Evolutionary conservation across 2,113 vertebrate species (phyloP).

Genomic region (Megaceryle maxima): DNA sequence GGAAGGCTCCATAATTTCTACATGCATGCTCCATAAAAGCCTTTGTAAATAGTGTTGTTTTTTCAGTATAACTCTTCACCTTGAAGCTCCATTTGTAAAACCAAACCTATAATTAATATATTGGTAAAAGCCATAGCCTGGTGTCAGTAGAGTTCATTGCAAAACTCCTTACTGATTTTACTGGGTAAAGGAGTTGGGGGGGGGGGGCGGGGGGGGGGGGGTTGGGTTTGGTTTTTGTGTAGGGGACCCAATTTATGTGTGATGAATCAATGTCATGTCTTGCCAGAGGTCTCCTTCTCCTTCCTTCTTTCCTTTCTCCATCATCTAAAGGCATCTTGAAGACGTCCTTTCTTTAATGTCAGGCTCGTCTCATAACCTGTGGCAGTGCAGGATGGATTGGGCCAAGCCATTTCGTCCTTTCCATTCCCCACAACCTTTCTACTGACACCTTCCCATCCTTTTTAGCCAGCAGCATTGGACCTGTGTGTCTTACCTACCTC

Average conservation of each 20-base stretch:
- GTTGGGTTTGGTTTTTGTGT: background rate
- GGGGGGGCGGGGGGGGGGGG: background rate
- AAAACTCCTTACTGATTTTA: conserved; percentile 54
- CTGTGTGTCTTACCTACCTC: background rate
- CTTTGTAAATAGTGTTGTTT: conserved; percentile 11
- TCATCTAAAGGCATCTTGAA: background rate
- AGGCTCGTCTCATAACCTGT: background rate
- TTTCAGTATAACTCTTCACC: background rate
- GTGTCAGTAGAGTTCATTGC: conserved; percentile 61
- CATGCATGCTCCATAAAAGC: background rate
- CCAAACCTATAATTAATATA: conserved; percentile 35
- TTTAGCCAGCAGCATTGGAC: background rate
- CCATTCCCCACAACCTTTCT: background rate
- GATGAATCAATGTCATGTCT: background rate
- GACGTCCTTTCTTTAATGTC: background rate
- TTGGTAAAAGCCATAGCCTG: conserved; percentile 61
- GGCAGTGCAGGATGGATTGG: background rate
- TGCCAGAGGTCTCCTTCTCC: background rate
- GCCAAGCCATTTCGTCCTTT: background rate
- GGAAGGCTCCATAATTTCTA: background rate
- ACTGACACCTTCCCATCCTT: background rate
- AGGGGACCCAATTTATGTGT: background rate
- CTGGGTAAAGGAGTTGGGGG: conserved; percentile 1
- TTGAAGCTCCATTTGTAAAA: background rate
- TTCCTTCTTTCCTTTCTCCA: background rate